phyloP scores from a whole-genome alignment of 2,888 invertebrate genomes.

The Hydrotaea diabolus region DNA sequence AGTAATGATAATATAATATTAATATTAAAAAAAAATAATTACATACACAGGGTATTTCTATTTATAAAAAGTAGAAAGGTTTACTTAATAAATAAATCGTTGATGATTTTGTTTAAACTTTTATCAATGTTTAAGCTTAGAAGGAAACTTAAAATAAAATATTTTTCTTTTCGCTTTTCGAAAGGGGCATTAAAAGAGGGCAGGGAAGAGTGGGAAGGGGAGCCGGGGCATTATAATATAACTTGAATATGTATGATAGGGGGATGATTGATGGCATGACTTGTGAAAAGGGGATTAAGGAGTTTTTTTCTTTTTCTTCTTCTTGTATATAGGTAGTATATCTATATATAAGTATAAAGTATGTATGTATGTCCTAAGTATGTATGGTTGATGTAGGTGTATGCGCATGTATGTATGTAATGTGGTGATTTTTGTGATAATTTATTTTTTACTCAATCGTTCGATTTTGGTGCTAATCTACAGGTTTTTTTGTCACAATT shows the following conservation, averaged over 20 bases:
- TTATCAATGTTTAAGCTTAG: background rate
- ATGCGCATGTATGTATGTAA: background rate
- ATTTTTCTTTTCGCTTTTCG: background rate
- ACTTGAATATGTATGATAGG: background rate
- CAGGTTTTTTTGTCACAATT: constrained; percentile 56
- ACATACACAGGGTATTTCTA: constrained; percentile 7
- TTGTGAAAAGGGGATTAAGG: background rate
- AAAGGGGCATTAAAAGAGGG: background rate
- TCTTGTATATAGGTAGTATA: constrained; percentile 26
- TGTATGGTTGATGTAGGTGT: background rate
- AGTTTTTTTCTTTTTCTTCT: background rate
- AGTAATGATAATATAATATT: too few species aligned
- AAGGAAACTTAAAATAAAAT: background rate
- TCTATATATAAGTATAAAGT: constrained; percentile 23
- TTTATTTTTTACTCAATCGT: constrained; percentile 18
- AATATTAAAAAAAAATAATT: constrained; percentile 24
- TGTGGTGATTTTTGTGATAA: constrained; percentile 56
- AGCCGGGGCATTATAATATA: background rate
- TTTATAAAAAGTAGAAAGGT: constrained; percentile 20
- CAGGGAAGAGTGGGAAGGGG: background rate
- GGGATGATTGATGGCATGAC: background rate
- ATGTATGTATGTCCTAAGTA: constrained; percentile 21
- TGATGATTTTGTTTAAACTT: constrained; percentile 22
- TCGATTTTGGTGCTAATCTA: constrained; percentile 61
- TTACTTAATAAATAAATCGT: constrained; percentile 33